phyloP scores from a whole-genome alignment of 2,888 invertebrate species.

The Caenorhabditis sp. region DNA sequence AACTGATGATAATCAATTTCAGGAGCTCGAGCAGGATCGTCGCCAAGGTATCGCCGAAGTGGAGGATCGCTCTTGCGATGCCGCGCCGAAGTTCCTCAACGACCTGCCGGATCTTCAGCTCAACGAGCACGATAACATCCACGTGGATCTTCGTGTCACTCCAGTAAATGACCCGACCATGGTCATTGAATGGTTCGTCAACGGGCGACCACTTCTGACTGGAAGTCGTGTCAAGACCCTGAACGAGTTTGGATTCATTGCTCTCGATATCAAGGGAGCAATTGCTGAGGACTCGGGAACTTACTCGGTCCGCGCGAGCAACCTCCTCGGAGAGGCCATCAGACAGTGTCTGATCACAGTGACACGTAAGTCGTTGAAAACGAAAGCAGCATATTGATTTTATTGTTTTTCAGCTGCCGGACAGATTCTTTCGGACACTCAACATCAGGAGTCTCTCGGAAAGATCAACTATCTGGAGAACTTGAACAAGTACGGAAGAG shows the following conservation, averaged over 20 bases:
- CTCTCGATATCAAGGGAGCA: conserved; percentile 82
- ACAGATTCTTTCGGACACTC: conserved; percentile 74
- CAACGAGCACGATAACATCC: conserved; percentile 74
- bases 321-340: conserved; percentile 73
- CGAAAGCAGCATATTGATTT: neutral
- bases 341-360: conserved; percentile 71
- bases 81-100: conserved; percentile 76
- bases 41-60: conserved; percentile 65
- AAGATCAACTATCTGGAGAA: conserved; percentile 82
- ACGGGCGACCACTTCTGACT: conserved; percentile 89
- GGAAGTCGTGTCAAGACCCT: conserved; percentile 74
- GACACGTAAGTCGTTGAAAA: conserved; percentile 51
- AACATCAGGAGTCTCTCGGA: conserved; percentile 78
- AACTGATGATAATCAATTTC: too few species aligned
- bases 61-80: conserved; percentile 74
- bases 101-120: conserved; percentile 73
- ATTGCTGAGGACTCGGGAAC: conserved; percentile 92
- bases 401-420: conserved; percentile 70
- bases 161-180: conserved; percentile 98
- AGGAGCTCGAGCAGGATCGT: conserved; percentile 84
- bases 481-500: conserved; percentile 76
- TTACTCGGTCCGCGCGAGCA: conserved; percentile 85
- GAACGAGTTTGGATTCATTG: conserved; percentile 90
- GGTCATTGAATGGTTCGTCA: conserved; percentile 98
- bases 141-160: conserved; percentile 81